A percentile compares a stretch with the other conserved stretches of the same genome.
phyloP scores from a whole-genome alignment of 2,113 vertebrate genomes.

The Litocranius walleri region DNA sequence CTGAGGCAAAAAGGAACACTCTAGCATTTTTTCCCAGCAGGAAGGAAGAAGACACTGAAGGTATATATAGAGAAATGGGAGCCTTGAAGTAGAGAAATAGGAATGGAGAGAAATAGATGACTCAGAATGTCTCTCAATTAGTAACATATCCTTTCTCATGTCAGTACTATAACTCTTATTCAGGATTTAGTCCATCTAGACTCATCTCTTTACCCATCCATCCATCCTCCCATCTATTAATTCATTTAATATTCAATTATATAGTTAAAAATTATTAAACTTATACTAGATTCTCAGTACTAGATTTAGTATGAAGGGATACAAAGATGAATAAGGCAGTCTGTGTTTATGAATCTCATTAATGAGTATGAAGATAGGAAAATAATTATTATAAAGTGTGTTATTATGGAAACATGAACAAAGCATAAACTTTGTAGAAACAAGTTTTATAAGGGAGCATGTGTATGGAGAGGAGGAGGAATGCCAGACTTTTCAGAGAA shows the following conservation, averaged over 20 bases:
- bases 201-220: neutral
- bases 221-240: neutral
- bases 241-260: neutral
- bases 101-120: neutral
- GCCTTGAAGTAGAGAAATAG: neutral
- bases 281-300: neutral
- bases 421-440: neutral
- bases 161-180: neutral
- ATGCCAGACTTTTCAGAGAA: neutral
- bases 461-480: neutral
- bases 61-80: neutral
- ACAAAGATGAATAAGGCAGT: neutral
- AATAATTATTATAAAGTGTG: neutral
- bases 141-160: neutral
- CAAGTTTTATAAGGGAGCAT: neutral
- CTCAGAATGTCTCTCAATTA: neutral
- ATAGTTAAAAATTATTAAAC: constrained; percentile 18
- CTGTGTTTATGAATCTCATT: neutral
- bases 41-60: neutral
- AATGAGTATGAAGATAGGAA: neutral
- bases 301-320: neutral
- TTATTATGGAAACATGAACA: neutral
- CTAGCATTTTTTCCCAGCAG: neutral
- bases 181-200: neutral
- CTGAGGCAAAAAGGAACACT: neutral